phyloP scores from a whole-genome alignment of 2,888 invertebrate genomes.

The Allophyes oxyacanthae region DNA sequence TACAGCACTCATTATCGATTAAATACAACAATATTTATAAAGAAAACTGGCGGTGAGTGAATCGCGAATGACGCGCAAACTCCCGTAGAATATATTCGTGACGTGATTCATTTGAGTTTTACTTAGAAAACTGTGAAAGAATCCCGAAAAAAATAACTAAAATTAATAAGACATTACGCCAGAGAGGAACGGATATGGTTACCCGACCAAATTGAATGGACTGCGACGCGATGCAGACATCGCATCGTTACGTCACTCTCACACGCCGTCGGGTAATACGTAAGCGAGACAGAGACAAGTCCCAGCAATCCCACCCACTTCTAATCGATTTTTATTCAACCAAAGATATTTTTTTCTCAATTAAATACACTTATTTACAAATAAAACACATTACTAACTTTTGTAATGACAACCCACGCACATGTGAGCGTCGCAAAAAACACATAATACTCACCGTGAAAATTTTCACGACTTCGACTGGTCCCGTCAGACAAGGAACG shows the following conservation, averaged over 20 bases:
- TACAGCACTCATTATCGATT: slow-evolving; percentile 55
- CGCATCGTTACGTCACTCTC: slow-evolving; percentile 77
- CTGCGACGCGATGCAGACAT: slow-evolving; percentile 58
- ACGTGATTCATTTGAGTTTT: slow-evolving; percentile 55
- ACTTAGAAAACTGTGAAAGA: slow-evolving; percentile 71
- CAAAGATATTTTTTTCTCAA: slow-evolving; percentile 58
- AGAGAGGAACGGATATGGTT: slow-evolving; percentile 71
- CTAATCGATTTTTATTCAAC: slow-evolving; percentile 86
- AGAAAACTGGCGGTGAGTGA: slow-evolving; percentile 8
- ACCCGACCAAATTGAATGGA: slow-evolving; percentile 70
- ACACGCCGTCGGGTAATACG: slow-evolving; percentile 77
- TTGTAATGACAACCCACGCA: slow-evolving; percentile 54
- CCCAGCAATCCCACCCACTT: slow-evolving; percentile 84
- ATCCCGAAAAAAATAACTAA: slow-evolving; percentile 63
- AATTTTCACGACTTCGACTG: slow-evolving; percentile 75
- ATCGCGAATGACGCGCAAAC: slow-evolving; percentile 30
- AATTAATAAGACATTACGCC: slow-evolving; percentile 66
- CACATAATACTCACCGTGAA: slow-evolving; percentile 81
- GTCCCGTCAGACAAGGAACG: slow-evolving; percentile 80
- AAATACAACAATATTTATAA: slow-evolving; percentile 49
- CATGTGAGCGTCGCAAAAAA: slow-evolving; percentile 57
- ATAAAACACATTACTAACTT: slow-evolving; percentile 52
- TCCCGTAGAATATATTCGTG: slow-evolving; percentile 27
- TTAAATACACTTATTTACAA: slow-evolving; percentile 59
- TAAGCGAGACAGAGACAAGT: slow-evolving; percentile 52